Conservation (phyloP, 2,797 vertebrate genomes). For the Chromis chromis region DNA sequence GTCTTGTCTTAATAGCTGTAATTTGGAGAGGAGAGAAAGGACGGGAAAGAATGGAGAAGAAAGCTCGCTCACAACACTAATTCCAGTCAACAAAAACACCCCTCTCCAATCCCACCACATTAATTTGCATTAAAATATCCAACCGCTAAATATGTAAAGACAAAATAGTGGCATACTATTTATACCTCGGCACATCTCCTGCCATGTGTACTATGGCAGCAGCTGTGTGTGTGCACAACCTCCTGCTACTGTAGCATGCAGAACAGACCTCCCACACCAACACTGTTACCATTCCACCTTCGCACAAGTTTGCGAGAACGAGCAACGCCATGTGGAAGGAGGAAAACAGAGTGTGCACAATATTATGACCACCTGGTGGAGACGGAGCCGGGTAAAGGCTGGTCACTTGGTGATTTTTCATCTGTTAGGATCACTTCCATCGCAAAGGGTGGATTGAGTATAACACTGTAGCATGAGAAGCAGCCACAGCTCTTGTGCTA, state of each 20-base stretch:
- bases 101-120: slow-evolving; percentile 76
- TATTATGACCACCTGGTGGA: slow-evolving; percentile 26
- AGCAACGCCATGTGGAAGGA: slow-evolving; percentile 11
- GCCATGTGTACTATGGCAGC: slow-evolving; percentile 44
- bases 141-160: slow-evolving; percentile 83
- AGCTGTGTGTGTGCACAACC: slow-evolving; percentile 52
- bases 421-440: too few species aligned
- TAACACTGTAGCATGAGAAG: too few species aligned
- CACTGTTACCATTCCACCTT: slow-evolving; percentile 62
- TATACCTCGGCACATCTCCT: slow-evolving; percentile 54
- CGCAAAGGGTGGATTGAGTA: too few species aligned
- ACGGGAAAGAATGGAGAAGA: slow-evolving; percentile 81
- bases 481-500: too few species aligned
- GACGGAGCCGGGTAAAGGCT: slow-evolving; percentile 8
- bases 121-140: slow-evolving; percentile 85
- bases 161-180: slow-evolving; percentile 78
- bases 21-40: slow-evolving; percentile 85
- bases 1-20: slow-evolving; percentile 86
- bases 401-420: background rate
- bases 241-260: slow-evolving; percentile 49
- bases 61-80: slow-evolving; percentile 82
- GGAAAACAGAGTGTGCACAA: slow-evolving; percentile 5
- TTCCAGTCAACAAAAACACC: slow-evolving; percentile 86
- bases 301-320: slow-evolving; percentile 52
- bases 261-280: slow-evolving; percentile 76